Conservation (phyloP, 2,888 invertebrate genomes). For the Sycophila texana region DNA sequence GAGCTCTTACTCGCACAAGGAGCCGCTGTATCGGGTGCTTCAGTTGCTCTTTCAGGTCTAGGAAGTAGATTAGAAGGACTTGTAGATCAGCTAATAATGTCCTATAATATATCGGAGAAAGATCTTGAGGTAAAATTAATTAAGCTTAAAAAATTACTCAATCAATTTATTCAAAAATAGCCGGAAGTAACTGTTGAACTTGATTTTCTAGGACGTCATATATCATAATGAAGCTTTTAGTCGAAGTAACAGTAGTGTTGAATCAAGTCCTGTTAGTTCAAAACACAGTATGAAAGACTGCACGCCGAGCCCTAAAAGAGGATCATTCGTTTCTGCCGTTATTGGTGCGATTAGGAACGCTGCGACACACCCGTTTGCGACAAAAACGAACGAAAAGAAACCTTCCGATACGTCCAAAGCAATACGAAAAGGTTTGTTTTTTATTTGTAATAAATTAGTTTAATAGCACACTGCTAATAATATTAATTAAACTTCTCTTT, state of each 20-base stretch:
- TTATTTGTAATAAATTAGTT: background rate
- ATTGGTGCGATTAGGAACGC: slow-evolving; percentile 83
- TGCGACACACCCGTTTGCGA: slow-evolving; percentile 74
- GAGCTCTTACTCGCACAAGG: slow-evolving; percentile 83
- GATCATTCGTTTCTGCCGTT: slow-evolving; percentile 84
- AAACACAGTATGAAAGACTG: slow-evolving; percentile 72
- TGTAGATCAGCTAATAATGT: slow-evolving; percentile 83
- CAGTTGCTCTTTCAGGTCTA: slow-evolving; percentile 83
- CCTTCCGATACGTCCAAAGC: slow-evolving; percentile 65
- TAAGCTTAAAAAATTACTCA: background rate
- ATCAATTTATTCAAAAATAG: slow-evolving; percentile 23
- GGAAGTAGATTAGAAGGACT: slow-evolving; percentile 83
- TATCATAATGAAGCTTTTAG: slow-evolving; percentile 88
- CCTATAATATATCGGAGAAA: slow-evolving; percentile 85
- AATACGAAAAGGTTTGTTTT: slow-evolving; percentile 68
- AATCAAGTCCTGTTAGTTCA: slow-evolving; percentile 79
- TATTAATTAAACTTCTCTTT: slow-evolving; percentile 5
- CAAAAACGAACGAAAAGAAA: slow-evolving; percentile 66
- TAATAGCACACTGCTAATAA: background rate
- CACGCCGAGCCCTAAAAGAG: slow-evolving; percentile 80
- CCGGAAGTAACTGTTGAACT: background rate
- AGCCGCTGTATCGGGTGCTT: slow-evolving; percentile 83
- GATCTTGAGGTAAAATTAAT: slow-evolving; percentile 81
- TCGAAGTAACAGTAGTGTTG: slow-evolving; percentile 82
- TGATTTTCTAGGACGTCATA: slow-evolving; percentile 80